phyloP scores from a whole-genome alignment of 2,113 vertebrate genomes.

The Corythornis madagascariensis region DNA sequence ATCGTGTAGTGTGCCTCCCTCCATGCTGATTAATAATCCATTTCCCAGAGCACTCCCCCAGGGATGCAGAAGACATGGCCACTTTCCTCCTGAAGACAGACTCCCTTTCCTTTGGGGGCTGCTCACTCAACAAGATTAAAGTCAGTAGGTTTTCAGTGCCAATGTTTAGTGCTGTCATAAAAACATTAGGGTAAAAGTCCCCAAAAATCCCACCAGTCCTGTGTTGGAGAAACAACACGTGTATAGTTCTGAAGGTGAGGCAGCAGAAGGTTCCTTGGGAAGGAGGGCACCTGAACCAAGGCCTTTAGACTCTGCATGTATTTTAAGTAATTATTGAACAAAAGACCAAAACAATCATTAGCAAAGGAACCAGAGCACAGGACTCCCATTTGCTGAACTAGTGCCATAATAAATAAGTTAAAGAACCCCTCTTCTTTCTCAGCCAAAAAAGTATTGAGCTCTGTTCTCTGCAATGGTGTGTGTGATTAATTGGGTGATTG shows the following conservation, averaged over 20 bases:
- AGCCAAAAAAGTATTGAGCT: neutral
- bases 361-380: neutral
- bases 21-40: neutral
- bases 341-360: neutral
- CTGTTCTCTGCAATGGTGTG: neutral
- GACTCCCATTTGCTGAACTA: neutral
- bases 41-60: neutral
- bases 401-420: neutral
- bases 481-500: no score
- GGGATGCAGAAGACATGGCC: rapidly evolving
- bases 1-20: neutral
- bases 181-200: no score
- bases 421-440: neutral
- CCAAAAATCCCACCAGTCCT: neutral
- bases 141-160: neutral
- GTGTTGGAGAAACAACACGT: neutral
- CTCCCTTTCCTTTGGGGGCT: neutral
- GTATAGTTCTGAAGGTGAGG: neutral
- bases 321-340: neutral
- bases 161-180: neutral
- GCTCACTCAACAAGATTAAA: neutral
- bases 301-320: neutral
- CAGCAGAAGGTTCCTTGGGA: neutral
- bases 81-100: neutral
- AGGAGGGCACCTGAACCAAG: neutral